Conservation (phyloP, 2,888 invertebrate species). For the Caenorhabditis angaria region DNA sequence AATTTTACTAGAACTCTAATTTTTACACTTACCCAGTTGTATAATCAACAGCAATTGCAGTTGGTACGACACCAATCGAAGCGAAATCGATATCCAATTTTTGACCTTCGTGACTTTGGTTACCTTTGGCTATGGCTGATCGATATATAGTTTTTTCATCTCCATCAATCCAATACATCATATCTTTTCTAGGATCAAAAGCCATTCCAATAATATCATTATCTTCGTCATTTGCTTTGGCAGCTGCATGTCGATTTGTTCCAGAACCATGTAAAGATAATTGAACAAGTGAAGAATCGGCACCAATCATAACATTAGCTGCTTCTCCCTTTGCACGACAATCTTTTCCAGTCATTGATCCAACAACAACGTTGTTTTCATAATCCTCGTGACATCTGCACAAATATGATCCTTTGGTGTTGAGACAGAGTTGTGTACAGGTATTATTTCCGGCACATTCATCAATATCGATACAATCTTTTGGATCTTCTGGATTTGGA, state of each 20-base stretch:
- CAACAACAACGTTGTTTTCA: slow-evolving; percentile 71
- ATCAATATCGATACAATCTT: slow-evolving; percentile 73
- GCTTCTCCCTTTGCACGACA: slow-evolving; percentile 69
- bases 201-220: slow-evolving; percentile 90
- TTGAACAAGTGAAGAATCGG: slow-evolving; percentile 66
- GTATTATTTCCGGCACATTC: slow-evolving; percentile 78
- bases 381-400: slow-evolving; percentile 82
- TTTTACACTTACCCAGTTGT: slow-evolving; percentile 78
- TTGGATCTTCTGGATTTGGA: slow-evolving; percentile 69
- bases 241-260: slow-evolving; percentile 67
- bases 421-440: slow-evolving; percentile 91
- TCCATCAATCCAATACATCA: slow-evolving; percentile 93
- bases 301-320: slow-evolving; percentile 62
- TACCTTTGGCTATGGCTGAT: slow-evolving; percentile 66
- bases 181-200: slow-evolving; percentile 76
- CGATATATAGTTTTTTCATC: slow-evolving; percentile 47
- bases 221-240: slow-evolving; percentile 77
- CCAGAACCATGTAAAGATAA: slow-evolving; percentile 62
- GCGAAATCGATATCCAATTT: slow-evolving; percentile 67
- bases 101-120: slow-evolving; percentile 71
- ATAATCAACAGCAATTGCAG: slow-evolving; percentile 91
- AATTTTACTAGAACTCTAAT: not conserved
- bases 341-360: slow-evolving; percentile 72
- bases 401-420: slow-evolving; percentile 87
- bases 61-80: slow-evolving; percentile 77